Conservation (phyloP, 2,113 vertebrate genomes). For the Anoura caudifer region DNA sequence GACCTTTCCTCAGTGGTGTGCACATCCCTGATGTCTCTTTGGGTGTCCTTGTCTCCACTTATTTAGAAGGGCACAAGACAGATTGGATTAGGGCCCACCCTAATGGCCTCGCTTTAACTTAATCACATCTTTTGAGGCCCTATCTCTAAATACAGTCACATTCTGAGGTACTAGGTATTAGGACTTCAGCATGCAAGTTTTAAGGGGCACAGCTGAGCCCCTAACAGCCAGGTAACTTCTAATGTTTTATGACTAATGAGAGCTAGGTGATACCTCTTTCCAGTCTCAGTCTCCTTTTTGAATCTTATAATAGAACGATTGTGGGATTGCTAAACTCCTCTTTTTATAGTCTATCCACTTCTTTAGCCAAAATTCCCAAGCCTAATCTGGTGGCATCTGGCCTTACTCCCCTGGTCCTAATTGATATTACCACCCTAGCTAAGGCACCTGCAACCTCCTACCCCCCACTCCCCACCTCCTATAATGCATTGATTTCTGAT, state of each 20-base stretch:
- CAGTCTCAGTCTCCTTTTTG: not conserved
- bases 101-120: not conserved
- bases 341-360: not conserved
- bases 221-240: not conserved
- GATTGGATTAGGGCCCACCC: not conserved
- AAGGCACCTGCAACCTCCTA: not conserved
- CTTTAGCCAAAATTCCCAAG: not conserved
- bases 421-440: not conserved
- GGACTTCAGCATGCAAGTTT: not conserved
- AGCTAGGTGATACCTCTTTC: not conserved
- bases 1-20: not conserved
- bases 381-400: not conserved
- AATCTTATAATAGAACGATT: not conserved
- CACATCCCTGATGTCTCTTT: not conserved
- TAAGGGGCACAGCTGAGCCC: not conserved
- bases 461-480: too few relatives aligned
- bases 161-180: not conserved
- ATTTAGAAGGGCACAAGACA: not conserved
- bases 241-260: not conserved
- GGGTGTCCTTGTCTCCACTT: not conserved
- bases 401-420: not conserved
- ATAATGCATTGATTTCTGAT: not conserved
- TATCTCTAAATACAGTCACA: not conserved
- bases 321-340: not conserved
- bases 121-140: not conserved